phyloP scores from a whole-genome alignment of 2,113 vertebrate genomes.

The Panthera tigris region DNA sequence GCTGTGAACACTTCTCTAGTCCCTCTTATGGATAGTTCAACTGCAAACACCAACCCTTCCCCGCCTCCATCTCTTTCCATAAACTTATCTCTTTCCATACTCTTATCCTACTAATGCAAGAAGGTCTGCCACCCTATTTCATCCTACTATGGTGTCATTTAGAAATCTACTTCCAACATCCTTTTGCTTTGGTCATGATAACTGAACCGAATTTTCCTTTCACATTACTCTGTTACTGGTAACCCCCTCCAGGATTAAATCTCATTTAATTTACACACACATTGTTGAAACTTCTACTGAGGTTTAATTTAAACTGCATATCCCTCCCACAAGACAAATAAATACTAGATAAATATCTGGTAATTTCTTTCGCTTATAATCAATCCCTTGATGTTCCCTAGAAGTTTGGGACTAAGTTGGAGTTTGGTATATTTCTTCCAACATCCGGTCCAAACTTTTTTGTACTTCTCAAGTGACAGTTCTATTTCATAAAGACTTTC shows the following conservation, averaged over 20 bases:
- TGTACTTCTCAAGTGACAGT: not conserved
- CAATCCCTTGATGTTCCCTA: not conserved
- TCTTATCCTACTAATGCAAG: not conserved
- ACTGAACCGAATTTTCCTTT: not conserved
- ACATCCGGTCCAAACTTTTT: not conserved
- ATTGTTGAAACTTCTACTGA: not conserved
- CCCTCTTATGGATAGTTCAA: not conserved
- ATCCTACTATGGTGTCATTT: not conserved
- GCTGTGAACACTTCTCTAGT: not conserved
- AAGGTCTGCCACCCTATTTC: not conserved
- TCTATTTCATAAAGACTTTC: conserved; percentile 12
- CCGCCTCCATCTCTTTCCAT: not conserved
- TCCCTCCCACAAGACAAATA: not conserved
- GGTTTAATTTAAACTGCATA: conserved; percentile 18
- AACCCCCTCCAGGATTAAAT: not conserved
- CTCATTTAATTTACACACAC: not conserved
- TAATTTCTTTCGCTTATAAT: not conserved
- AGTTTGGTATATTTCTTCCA: conserved; percentile 24
- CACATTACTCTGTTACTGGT: not conserved
- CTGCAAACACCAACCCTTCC: not conserved
- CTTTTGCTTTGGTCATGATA: not conserved
- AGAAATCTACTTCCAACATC: not conserved
- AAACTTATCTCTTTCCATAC: not conserved
- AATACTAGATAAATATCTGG: conserved; percentile 31
- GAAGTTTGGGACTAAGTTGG: not conserved